Evolutionary conservation across 2,888 invertebrate genomes (phyloP), one percentile per base, ranked within the genome.

Genomic region (Stegana nigrithorax): DNA sequence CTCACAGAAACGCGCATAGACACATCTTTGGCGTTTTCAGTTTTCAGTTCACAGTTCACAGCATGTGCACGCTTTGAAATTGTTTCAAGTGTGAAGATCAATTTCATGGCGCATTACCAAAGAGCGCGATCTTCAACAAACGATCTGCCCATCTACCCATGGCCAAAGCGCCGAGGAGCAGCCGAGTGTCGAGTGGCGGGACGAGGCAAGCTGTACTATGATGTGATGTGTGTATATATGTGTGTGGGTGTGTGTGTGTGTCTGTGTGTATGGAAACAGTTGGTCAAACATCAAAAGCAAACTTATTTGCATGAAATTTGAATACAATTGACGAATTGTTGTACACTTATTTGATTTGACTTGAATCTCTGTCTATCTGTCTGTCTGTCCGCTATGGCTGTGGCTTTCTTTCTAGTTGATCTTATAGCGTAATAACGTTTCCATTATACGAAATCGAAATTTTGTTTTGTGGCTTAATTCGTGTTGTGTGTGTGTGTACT

Each of bases 81-180:
- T 74, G 73, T 73, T 76, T 73, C 73, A 81, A 81, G 81, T 82
- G 81, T 82, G 82, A 82, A 81, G 81, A 82, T 82, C 81, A 81
- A 82, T 82, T 82, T 82, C 82, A 82, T 75, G 82, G 75, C 78
- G 68, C 76, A 78, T 77, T 77, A 78, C 71, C 63, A 67, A 51
- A 60, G 42, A 32, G 57, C 64, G 67, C 61, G 44, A 57, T 64
- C 63, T 65, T 45, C 56, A 19, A 14, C 39, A 39, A 39, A 39
- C 39, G 39, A 39, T 39, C 39, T 39, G 14, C 14, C 39, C 17
- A 39, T 14, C n/a, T n/a, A n/a, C n/a, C n/a, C n/a, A n/a, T n/a
- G n/a, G n/a, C n/a, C 36, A 36, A n/a, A n/a, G n/a, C 10, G 36
- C 47, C 25, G 47, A 47, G 25, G 47, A 47, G 10, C 47, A 44